Conservation (phyloP, 2,888 invertebrate species). For the Oxyscelio sp. region DNA sequence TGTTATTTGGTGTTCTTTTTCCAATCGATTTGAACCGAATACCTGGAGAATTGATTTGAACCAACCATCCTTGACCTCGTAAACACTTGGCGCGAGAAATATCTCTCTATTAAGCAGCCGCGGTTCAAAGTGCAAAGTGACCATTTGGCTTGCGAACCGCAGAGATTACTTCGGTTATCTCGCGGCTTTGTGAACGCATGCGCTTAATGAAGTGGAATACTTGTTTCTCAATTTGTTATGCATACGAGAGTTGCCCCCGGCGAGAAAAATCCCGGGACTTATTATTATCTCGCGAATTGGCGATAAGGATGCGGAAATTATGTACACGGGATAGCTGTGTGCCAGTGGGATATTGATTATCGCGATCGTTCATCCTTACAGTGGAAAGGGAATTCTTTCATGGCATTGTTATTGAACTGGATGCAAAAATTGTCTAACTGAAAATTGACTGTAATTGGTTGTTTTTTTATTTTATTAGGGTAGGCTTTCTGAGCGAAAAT, state of each 20-base stretch:
- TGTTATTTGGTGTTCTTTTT: neutral
- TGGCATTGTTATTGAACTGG: too few relatives aligned
- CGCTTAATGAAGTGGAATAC: constrained; percentile 70
- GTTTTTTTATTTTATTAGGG: too few relatives aligned
- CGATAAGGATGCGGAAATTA: constrained; percentile 58
- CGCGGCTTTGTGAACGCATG: constrained; percentile 44
- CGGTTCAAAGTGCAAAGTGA: constrained; percentile 64
- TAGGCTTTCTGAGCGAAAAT: too few relatives aligned
- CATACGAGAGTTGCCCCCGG: constrained; percentile 49
- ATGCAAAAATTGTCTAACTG: too few relatives aligned
- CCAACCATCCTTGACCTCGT: constrained; percentile 60
- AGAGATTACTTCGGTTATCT: constrained; percentile 59
- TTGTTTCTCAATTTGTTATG: constrained; percentile 70
- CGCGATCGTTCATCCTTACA: constrained; percentile 22
- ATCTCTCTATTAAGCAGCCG: constrained; percentile 47
- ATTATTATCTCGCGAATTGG: constrained; percentile 69
- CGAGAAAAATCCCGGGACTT: constrained; percentile 32
- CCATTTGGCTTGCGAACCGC: constrained; percentile 45
- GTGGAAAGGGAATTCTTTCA: constrained; percentile 30
- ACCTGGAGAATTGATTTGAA: constrained; percentile 2
- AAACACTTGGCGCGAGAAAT: constrained; percentile 50
- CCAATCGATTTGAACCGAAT: neutral
- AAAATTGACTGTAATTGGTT: too few relatives aligned
- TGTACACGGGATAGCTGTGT: constrained; percentile 26
- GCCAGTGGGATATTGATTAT: constrained; percentile 29